Percentiles rank a stretch among this genome's conserved stretches.
These are phyloP conservation scores for Lampris incognitus DNA, from an alignment of 2,113 vertebrate genomes.

Conservation along the genomic window DNA sequence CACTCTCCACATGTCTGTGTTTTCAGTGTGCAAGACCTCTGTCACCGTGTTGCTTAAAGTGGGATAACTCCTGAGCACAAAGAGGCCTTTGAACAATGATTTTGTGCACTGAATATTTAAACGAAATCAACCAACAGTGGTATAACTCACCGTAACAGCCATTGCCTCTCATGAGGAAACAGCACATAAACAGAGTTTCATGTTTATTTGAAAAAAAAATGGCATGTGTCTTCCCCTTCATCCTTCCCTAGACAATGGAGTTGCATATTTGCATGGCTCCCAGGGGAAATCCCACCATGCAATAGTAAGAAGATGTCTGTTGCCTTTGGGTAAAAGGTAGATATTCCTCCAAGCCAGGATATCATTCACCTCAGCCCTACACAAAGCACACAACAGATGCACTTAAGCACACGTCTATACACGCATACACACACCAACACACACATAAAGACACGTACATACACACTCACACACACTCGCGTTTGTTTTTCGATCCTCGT, in stretches of 20 bases:
- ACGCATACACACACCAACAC: background rate
- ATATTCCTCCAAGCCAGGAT: constrained; percentile 54
- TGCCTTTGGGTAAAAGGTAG: constrained; percentile 67
- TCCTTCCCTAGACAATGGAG: constrained; percentile 48
- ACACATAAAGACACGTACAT: constrained; percentile 1
- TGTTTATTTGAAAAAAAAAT: constrained; percentile 69
- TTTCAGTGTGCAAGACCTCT: constrained; percentile 19
- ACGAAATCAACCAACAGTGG: constrained; percentile 30
- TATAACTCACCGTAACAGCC: constrained; percentile 40
- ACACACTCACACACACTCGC: background rate
- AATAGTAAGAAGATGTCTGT: constrained; percentile 59
- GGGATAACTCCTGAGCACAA: constrained; percentile 31
- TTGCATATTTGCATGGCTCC: constrained; percentile 52
- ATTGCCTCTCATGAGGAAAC: constrained; percentile 18
- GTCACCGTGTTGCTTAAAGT: constrained; percentile 36
- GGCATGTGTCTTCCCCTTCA: constrained; percentile 61
- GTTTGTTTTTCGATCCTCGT: too few relatives aligned
- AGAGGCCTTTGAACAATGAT: constrained; percentile 39
- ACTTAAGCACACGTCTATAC: background rate
- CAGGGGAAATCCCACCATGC: constrained; percentile 59
- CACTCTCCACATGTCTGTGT: constrained; percentile 50
- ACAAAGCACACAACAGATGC: background rate
- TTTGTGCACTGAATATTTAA: constrained; percentile 57
- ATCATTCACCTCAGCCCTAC: constrained; percentile 5
- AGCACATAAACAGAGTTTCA: constrained; percentile 49